phyloP scores from a whole-genome alignment of 2,797 vertebrate genomes.

The Cuculus canorus region DNA sequence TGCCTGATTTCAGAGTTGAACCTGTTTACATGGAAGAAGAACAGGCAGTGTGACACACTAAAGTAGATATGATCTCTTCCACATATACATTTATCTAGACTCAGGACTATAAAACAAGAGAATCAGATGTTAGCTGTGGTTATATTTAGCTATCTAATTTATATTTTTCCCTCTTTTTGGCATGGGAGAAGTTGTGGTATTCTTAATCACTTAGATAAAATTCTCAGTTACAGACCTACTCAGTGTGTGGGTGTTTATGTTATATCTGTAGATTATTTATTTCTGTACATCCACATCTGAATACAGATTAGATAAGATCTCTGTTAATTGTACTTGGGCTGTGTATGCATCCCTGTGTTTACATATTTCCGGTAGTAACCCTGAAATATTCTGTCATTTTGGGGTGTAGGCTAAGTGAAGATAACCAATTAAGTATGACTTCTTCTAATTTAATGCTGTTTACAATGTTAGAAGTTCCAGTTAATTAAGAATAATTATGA shows the following conservation, averaged over 20 bases:
- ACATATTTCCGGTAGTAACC: neutral
- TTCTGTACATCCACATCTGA: neutral
- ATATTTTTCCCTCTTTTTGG: neutral
- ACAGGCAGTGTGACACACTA: neutral
- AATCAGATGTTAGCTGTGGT: neutral
- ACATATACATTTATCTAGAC: neutral
- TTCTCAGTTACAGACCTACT: constrained; percentile 43
- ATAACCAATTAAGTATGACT: constrained; percentile 8
- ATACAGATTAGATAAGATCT: constrained; percentile 24
- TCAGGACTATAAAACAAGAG: neutral
- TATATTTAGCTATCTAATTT: neutral
- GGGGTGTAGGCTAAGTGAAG: neutral
- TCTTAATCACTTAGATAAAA: constrained; percentile 46
- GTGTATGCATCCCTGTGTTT: neutral
- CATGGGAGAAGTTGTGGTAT: neutral
- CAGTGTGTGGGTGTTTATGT: constrained; percentile 23
- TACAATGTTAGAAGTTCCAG: neutral
- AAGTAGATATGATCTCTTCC: neutral
- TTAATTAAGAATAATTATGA: constrained; percentile 39
- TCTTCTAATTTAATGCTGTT: constrained; percentile 26
- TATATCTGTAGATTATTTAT: constrained; percentile 44
- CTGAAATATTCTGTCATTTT: constrained; percentile 15
- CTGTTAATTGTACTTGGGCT: constrained; percentile 21
- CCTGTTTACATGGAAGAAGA: neutral
- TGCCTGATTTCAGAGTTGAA: neutral